These are phyloP conservation scores for Passer domesticus DNA, from an alignment of 2,113 vertebrate genomes.

Conservation along the genomic window DNA sequence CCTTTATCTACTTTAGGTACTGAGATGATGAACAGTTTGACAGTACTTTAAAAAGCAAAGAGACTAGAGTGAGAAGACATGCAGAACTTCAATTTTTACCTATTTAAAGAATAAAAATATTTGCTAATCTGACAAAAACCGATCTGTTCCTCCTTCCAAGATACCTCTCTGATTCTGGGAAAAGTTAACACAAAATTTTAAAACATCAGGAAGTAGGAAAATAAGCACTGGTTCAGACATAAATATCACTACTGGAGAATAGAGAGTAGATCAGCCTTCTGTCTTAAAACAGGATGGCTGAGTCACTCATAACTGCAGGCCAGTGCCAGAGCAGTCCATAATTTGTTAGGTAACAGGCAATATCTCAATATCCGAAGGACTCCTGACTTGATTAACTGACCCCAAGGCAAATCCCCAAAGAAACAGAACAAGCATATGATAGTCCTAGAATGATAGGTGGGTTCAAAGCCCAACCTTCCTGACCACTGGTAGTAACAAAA, in stretches of 20 bases:
- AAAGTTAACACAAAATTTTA: neutral
- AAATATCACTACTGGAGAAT: neutral
- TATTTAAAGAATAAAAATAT: neutral
- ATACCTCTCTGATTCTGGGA: neutral
- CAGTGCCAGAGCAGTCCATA: neutral
- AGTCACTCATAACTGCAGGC: neutral
- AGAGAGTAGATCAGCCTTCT: neutral
- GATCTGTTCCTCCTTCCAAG: neutral
- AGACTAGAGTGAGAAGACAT: neutral
- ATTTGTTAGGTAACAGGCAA: neutral
- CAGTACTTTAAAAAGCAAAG: neutral
- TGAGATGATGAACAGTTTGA: neutral
- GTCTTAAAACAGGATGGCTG: neutral
- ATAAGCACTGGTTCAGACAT: neutral
- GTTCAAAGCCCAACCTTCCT: neutral
- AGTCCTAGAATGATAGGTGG: neutral
- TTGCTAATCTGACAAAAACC: neutral
- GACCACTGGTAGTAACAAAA: neutral
- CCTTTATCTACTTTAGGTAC: constrained; percentile 10
- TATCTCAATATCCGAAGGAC: neutral
- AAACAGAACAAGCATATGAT: neutral
- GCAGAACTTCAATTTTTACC: neutral
- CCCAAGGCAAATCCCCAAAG: neutral
- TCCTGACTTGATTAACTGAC: neutral
- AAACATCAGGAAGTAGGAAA: neutral